Base-by-base conservation (phyloP, 2,797 vertebrate genomes). In the Huso huso region DNA sequence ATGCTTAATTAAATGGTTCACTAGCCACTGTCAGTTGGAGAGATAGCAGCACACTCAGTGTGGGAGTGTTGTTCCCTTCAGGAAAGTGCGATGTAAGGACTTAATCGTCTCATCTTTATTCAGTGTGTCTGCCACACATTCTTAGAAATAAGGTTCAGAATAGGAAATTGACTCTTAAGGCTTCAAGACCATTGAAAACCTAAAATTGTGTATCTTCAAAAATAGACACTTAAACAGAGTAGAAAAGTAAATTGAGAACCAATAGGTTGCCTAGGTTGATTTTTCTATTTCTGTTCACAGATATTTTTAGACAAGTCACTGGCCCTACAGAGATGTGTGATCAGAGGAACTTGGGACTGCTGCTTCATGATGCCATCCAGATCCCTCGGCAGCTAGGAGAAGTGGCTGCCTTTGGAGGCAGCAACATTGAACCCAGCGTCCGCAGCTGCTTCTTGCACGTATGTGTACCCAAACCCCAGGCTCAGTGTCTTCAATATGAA, bases 371-470 rank as follows among this genome's bases (percentile, higher is more conserved):
- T 51, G 95, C 93, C 69, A 98, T 99, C 75, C 96, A 99, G 86
- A 92, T 98, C 74, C 96, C 96, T 0, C 89, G 92, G 63, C 96
- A 99, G 82, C 90, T 99, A 7, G 96, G 96, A 0, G 96, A 99
- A 80, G 94, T 99, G 66, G 96, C 96, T 0, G 94, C 96, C 6
- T 99, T 98, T 0, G 96, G 96, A 50, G 96, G 96, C 58, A 98
- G 95, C 82, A 98, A 98, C 82, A 98, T 98, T 12, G 96, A 97
- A 61, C 96, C 96, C 68, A 99, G 95, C 0, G 94, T 99, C 66
- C 94, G 95, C 66, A 98, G 96, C 83, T 99, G 96, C 84, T 98
- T 99, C 79, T 93, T 96, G 6, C 93, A 97, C 71, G 96, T 98
- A 84, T 63, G 90, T 88, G 51, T 62, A 37, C 9, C 9, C 37